phyloP scores from a whole-genome alignment of 2,888 invertebrate species.

The Dusona sp. region DNA sequence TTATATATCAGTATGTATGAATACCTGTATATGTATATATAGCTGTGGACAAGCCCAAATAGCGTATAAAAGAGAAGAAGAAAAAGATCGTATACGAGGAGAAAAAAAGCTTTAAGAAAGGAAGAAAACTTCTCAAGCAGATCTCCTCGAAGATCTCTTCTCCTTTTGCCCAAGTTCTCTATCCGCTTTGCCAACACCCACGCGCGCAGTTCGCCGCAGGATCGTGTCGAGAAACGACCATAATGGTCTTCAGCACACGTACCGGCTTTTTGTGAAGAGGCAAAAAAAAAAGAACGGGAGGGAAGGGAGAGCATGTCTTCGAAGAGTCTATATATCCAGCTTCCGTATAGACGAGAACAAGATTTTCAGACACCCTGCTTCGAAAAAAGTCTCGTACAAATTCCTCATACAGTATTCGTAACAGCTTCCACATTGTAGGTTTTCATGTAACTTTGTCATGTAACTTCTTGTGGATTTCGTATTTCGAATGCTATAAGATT shows the following conservation, averaged over 20 bases:
- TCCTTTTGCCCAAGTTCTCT: slow-evolving; percentile 44
- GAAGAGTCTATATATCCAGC: slow-evolving; percentile 24
- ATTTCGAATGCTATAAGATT: neutral
- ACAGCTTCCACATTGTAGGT: neutral
- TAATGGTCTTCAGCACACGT: slow-evolving; percentile 56
- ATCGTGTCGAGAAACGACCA: slow-evolving; percentile 58
- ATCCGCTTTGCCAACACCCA: slow-evolving; percentile 67
- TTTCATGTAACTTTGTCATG: neutral
- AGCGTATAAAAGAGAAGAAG: slow-evolving; percentile 23
- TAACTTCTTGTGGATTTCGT: neutral
- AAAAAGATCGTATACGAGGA: slow-evolving; percentile 4
- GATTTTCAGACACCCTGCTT: slow-evolving; percentile 19
- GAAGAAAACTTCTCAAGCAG: slow-evolving; percentile 51
- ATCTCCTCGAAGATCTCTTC: slow-evolving; percentile 58
- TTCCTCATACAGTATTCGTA: slow-evolving; percentile 1
- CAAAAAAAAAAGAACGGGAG: neutral
- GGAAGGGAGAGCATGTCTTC: slow-evolving; percentile 12
- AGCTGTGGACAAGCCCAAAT: slow-evolving; percentile 29
- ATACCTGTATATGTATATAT: neutral
- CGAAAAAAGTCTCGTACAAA: slow-evolving; percentile 4
- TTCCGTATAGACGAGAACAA: slow-evolving; percentile 41
- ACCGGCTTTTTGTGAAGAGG: slow-evolving; percentile 14
- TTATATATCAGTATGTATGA: neutral
- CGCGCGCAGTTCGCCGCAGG: slow-evolving; percentile 56
- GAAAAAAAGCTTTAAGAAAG: slow-evolving; percentile 27